Evolutionary conservation across 2,888 invertebrate genomes (phyloP), one percentile per base, ranked within the genome.

Genomic region (Phaonia tiefii): DNA sequence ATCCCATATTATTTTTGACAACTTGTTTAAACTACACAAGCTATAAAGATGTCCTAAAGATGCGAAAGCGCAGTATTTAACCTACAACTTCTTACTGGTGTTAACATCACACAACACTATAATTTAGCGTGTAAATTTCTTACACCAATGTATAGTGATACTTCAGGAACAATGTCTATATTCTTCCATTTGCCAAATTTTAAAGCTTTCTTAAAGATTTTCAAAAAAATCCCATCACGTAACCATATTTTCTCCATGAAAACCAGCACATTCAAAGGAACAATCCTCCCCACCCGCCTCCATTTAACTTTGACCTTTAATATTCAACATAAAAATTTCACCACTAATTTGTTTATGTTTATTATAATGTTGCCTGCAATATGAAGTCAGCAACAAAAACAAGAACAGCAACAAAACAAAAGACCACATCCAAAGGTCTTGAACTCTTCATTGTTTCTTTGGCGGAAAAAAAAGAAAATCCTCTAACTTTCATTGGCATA

Each of bases 291-390:
- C 39, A 3, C 8, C 31, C 8, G 10, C 25, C 63, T 37, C 20
- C 63, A 42, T 39, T 63, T 63, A 63, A 63, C 63, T 63, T 63
- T 63, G 22, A 63, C 63, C 63, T 63, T 63, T 63, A 17, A 42
- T 63, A 63, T 63, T 17, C 60, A 51, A 11, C 3, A 15, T 5
- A 7, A 54, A 71, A 67, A 71, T 72, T 78, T 81, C 31, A 31
- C 25, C 75, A 66, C 81, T 81, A 78, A 81, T 81, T 81, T 81
- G 81, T 81, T 81, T 78, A 78, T 75, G 67, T 81, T 81, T 75
- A 81, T 78, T 78, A 54, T 60, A 56, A 74, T 75, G 56, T 63
- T 63, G 60, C 39, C 7, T 63, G 63, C 22, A 5, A 31, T 31
- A n/a, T 31, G 31, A 31, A 5, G 31, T 31, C 8, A 42, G 39